These are phyloP conservation scores for Tachyglossus aculeatus DNA, from an alignment of 2,797 vertebrate species.

Conservation along the genomic window DNA sequence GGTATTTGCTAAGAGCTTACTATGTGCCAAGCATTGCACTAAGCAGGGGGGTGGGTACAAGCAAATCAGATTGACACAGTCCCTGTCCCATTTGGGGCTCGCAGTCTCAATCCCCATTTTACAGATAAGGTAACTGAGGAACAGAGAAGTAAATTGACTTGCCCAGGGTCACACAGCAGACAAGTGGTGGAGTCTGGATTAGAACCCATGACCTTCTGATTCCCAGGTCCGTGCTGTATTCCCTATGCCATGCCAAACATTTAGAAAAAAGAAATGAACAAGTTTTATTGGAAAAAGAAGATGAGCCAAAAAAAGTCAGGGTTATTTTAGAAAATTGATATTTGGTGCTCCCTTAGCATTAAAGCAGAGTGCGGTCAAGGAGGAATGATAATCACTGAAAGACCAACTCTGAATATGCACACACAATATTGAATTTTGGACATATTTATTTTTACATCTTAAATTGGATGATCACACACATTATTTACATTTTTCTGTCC, in stretches of 20 bases:
- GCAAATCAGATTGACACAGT: no score
- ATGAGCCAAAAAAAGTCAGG: no score
- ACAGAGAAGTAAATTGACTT: neutral
- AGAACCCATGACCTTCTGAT: neutral
- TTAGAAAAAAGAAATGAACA: no score
- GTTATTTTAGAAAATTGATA: no score
- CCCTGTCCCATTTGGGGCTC: neutral
- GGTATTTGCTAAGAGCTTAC: no score
- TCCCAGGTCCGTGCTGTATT: neutral
- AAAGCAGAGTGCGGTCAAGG: neutral
- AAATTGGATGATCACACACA: neutral
- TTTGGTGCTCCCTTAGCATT: neutral
- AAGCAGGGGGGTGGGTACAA: no score
- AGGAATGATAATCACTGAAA: no score
- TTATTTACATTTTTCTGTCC: neutral
- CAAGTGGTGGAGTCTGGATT: neutral
- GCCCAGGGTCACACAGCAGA: neutral
- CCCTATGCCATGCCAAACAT: rapidly evolving
- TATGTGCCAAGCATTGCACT: neutral
- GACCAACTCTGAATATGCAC: no score
- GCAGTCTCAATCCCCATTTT: neutral
- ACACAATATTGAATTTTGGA: neutral
- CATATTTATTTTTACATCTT: neutral
- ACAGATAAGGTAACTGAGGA: neutral
- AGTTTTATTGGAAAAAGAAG: no score